Percentiles rank a stretch among this genome's conserved stretches.
phyloP scores from a whole-genome alignment of 2,113 vertebrate genomes.

The Canis aureus region DNA sequence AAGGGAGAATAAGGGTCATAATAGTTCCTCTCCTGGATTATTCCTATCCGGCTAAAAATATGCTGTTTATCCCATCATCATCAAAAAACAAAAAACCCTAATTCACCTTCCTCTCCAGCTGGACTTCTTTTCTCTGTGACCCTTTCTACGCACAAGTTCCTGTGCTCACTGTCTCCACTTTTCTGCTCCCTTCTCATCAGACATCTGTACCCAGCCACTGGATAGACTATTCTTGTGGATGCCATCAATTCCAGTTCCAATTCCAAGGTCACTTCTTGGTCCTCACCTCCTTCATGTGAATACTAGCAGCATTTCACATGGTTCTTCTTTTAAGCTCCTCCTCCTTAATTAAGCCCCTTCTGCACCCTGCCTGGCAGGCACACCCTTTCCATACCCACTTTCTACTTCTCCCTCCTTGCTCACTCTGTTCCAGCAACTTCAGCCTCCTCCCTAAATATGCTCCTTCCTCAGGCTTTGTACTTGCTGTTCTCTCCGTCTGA shows the following conservation, averaged over 20 bases:
- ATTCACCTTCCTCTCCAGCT: not conserved
- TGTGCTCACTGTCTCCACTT: not conserved
- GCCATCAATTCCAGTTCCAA: not conserved
- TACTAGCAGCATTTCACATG: fast-evolving
- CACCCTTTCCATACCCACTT: not conserved
- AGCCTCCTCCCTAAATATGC: not conserved
- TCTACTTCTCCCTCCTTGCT: too few relatives aligned
- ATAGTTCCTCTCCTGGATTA: slow-evolving; percentile 1
- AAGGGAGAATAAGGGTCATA: slow-evolving; percentile 5
- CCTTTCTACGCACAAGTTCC: not conserved
- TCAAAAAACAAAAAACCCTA: not conserved
- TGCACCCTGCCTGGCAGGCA: not conserved
- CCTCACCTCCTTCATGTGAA: fast-evolving
- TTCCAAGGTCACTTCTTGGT: not conserved
- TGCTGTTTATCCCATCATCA: not conserved
- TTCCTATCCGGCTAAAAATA: slow-evolving; percentile 18
- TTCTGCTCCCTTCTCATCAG: not conserved
- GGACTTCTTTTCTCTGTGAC: not conserved
- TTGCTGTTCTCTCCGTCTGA: not conserved
- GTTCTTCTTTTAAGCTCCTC: fast-evolving
- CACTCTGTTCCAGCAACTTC: not conserved
- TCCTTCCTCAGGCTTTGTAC: not conserved
- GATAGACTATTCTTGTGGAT: not conserved
- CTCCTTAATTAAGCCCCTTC: not conserved
- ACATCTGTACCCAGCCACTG: fast-evolving